A percentile compares a stretch with the other conserved stretches of the same genome.
Evolutionary conservation across 1,140 invertebrate genomes (phyloP).

Genomic region (Drosophila prosaltans): DNA sequence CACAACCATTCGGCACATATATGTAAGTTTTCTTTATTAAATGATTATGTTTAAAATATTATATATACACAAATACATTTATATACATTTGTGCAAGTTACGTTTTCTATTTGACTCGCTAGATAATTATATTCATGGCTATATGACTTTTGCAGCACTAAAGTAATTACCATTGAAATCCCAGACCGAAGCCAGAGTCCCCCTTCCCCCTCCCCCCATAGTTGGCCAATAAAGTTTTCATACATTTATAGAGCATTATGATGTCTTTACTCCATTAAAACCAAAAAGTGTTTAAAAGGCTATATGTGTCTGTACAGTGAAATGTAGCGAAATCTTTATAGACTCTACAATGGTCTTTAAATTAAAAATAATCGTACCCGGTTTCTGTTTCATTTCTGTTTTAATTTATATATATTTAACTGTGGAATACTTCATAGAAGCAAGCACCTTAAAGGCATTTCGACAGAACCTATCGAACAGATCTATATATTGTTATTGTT

Average conservation of each 20-base stretch:
- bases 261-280: background rate
- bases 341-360: no score
- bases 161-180: conserved; percentile 58
- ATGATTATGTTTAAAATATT: conserved; percentile 32
- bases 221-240: background rate
- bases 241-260: background rate
- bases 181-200: conserved; percentile 5
- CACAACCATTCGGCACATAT: conserved; percentile 1
- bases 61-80: conserved; percentile 30
- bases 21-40: conserved; percentile 4
- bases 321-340: no score
- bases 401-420: no score
- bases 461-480: no score
- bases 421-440: no score
- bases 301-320: no score
- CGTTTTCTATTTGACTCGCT: conserved; percentile 60
- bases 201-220: background rate
- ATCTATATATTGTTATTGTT: no score
- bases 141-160: conserved; percentile 57
- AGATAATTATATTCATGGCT: conserved; percentile 79
- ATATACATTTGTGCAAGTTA: conserved; percentile 57
- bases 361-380: no score
- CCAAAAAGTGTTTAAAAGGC: background rate
- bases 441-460: no score
- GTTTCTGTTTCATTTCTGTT: no score